Conservation (phyloP, 2,113 vertebrate species). For the Paedocypris sp. region DNA sequence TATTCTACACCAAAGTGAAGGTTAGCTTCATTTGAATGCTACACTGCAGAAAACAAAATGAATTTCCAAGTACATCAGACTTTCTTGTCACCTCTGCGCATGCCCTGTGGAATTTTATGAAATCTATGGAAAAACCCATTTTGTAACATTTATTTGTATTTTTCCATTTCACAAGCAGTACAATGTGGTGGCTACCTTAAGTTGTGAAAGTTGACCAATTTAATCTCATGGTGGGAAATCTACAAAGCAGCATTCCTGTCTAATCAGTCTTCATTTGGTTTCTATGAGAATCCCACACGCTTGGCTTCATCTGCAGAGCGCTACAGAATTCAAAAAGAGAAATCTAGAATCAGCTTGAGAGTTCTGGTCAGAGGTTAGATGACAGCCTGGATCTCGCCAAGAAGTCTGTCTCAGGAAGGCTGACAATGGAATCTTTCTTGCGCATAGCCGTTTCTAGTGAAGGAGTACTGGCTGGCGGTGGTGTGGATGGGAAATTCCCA, state of each 20-base stretch:
- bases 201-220: too few relatives aligned
- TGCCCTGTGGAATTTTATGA: conserved; percentile 65
- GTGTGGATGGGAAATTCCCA: conserved; percentile 47
- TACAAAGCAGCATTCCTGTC: background rate
- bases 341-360: background rate
- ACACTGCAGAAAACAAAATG: conserved; percentile 53
- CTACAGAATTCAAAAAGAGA: conserved; percentile 18
- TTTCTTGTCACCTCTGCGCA: conserved; percentile 59
- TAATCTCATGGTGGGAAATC: background rate
- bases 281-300: background rate
- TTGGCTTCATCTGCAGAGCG: too few relatives aligned
- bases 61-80: conserved; percentile 67
- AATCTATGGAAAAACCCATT: conserved; percentile 63
- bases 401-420: conserved; percentile 79
- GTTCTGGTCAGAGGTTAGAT: conserved; percentile 89
- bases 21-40: conserved; percentile 63
- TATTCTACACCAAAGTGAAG: conserved; percentile 60
- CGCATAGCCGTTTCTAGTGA: conserved; percentile 62
- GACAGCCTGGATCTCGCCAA: conserved; percentile 78
- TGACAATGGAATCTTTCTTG: conserved; percentile 73
- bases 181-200: too few relatives aligned
- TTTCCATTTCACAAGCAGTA: conserved; percentile 58
- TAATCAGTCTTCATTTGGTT: background rate
- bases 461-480: conserved; percentile 45
- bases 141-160: conserved; percentile 44